Evolutionary conservation across 2,113 vertebrate genomes (phyloP).

Genomic region (Prietella phreatophila): DNA sequence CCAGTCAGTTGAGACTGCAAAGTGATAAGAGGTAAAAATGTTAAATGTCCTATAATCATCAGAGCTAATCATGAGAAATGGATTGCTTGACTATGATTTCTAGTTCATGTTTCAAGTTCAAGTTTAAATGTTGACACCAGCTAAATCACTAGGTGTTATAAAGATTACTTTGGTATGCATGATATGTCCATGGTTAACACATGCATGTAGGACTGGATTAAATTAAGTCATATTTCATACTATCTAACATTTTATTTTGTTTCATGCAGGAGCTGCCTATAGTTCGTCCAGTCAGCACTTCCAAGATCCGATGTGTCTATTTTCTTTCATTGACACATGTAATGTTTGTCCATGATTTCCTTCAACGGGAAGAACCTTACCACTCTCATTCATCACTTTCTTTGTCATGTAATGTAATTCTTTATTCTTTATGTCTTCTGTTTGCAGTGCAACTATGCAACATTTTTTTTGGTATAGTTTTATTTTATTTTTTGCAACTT

Average conservation of each 20-base stretch:
- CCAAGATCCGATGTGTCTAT: neutral
- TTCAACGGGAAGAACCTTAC: neutral
- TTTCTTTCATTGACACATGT: neutral
- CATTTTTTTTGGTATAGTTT: slow-evolving; percentile 22
- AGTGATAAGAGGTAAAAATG: slow-evolving; percentile 1
- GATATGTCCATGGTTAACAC: neutral
- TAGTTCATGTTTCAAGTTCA: slow-evolving; percentile 8
- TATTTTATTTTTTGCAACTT: slow-evolving; percentile 1
- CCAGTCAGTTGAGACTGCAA: slow-evolving; percentile 1
- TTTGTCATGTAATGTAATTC: slow-evolving; percentile 9
- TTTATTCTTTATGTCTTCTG: neutral
- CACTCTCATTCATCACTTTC: neutral
- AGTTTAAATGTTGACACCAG: neutral
- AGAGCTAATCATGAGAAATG: slow-evolving; percentile 17
- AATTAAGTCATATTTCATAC: neutral
- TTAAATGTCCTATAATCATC: slow-evolving; percentile 1
- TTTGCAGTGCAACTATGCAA: slow-evolving; percentile 25
- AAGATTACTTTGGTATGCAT: neutral
- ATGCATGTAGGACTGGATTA: neutral
- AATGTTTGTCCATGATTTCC: slow-evolving; percentile 1
- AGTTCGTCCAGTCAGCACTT: slow-evolving; percentile 17
- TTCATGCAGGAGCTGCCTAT: slow-evolving; percentile 26
- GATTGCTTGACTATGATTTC: neutral
- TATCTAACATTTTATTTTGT: slow-evolving; percentile 22
- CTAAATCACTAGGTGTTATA: neutral